These are phyloP conservation scores for Bothrops jararaca DNA, from an alignment of 2,113 vertebrate genomes.

Conservation along the genomic window DNA sequence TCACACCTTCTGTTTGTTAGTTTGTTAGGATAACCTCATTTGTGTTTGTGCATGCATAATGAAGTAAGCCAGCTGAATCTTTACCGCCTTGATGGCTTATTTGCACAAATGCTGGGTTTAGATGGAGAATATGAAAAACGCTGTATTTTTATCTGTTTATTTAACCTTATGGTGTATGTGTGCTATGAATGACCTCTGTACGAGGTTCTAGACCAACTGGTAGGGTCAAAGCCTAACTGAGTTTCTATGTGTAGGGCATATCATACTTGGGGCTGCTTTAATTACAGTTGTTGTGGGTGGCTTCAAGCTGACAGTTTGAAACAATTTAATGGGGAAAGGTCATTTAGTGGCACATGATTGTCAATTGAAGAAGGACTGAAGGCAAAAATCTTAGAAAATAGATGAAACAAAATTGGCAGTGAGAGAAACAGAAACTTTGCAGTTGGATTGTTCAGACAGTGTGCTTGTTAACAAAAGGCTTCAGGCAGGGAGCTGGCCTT, in stretches of 20 bases:
- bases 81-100: background rate
- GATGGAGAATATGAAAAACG: background rate
- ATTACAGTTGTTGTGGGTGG: background rate
- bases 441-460: background rate
- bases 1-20: slow-evolving; percentile 12
- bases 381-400: background rate
- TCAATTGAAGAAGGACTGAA: background rate
- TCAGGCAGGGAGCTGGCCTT: background rate
- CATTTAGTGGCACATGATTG: background rate
- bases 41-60: slow-evolving; percentile 1
- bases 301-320: background rate
- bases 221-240: background rate
- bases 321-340: background rate
- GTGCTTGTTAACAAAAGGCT: background rate
- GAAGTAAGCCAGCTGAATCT: background rate
- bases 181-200: background rate
- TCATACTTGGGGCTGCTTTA: background rate
- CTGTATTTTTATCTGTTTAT: background rate
- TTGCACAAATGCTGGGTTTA: background rate
- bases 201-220: background rate
- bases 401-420: background rate
- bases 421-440: background rate
- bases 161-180: background rate
- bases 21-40: background rate
- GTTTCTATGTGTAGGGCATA: background rate